These are phyloP conservation scores for Coluber constrictor DNA, from an alignment of 2,797 vertebrate genomes.

Conservation along the genomic window DNA sequence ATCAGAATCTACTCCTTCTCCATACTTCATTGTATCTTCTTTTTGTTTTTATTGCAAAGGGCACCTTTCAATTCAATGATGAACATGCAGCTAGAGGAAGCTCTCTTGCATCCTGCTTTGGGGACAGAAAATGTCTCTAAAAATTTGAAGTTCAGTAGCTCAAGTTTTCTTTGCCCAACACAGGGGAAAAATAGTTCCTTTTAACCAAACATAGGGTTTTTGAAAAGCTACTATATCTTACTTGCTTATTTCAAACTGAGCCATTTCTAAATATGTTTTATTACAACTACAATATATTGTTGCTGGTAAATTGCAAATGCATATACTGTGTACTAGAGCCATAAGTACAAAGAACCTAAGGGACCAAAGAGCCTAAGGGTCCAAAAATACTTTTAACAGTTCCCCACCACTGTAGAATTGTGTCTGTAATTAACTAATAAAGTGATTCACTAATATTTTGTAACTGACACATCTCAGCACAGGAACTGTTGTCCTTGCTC, in stretches of 20 bases:
- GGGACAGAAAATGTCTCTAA: not conserved
- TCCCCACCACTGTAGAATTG: not conserved
- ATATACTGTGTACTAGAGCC: not conserved
- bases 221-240: not conserved
- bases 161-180: not conserved
- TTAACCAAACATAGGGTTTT: not conserved
- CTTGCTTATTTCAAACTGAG: not conserved
- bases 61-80: not conserved
- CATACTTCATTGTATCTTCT: not conserved
- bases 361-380: not conserved
- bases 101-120: not conserved
- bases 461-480: not conserved
- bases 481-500: not conserved
- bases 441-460: not conserved
- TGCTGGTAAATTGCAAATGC: not conserved
- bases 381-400: not conserved
- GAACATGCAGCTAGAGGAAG: not conserved
- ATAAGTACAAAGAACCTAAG: not conserved
- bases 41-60: not conserved
- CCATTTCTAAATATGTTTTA: not conserved
- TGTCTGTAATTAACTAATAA: not conserved
- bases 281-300: not conserved
- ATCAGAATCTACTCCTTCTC: not conserved
- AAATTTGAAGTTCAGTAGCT: not conserved
- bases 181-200: not conserved